Evolutionary conservation across 92 coral and sea anemone species (phyloP).

Genomic region (Anthopleura xanthogrammica): DNA sequence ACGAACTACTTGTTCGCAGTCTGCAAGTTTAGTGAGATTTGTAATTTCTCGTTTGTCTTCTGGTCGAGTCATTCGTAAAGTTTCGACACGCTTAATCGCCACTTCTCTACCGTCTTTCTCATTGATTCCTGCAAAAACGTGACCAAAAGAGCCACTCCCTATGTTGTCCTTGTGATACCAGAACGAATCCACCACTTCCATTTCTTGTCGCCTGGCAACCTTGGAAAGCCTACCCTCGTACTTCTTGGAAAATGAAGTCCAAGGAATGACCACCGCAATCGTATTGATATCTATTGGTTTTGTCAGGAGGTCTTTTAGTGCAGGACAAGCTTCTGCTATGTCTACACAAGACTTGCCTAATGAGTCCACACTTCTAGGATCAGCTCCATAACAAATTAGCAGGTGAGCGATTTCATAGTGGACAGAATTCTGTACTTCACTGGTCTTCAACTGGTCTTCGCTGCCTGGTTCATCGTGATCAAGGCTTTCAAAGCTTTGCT

Average conservation of each 20-base stretch:
- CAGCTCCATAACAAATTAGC: background rate
- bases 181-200: slow-evolving; percentile 15
- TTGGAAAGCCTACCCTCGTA: slow-evolving; percentile 8
- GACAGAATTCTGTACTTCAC: background rate
- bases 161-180: slow-evolving; percentile 23
- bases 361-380: no score
- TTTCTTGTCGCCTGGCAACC: slow-evolving; percentile 19
- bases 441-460: background rate
- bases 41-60: slow-evolving; percentile 9
- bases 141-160: slow-evolving; percentile 38
- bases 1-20: no score
- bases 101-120: slow-evolving; percentile 54
- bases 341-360: background rate
- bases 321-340: slow-evolving; percentile 7
- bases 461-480: no score
- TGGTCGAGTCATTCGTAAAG: background rate
- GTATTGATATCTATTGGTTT: slow-evolving; percentile 6
- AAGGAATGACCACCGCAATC: background rate
- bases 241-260: slow-evolving; percentile 15
- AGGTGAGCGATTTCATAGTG: background rate
- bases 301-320: slow-evolving; percentile 22
- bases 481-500: no score
- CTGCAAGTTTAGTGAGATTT: slow-evolving; percentile 9
- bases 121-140: slow-evolving; percentile 43
- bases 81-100: slow-evolving; percentile 52